phyloP scores from a whole-genome alignment of 1,140 invertebrate genomes.

The Pseudobourletiella spinata region DNA sequence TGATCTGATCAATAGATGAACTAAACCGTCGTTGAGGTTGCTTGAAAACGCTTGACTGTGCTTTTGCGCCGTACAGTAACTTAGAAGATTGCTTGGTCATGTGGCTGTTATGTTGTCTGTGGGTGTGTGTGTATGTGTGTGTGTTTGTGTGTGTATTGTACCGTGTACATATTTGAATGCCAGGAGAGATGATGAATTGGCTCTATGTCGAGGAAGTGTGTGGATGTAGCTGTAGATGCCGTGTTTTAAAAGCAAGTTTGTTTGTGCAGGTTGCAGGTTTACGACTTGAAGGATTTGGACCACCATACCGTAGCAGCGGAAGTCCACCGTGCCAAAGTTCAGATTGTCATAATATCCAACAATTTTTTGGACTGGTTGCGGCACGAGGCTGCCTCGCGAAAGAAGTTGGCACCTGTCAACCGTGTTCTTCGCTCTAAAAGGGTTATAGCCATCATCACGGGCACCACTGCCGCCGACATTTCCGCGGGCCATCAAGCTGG shows the following conservation, averaged over 20 bases:
- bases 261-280: constrained; percentile 22
- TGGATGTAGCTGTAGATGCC: background rate
- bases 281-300: constrained; percentile 32
- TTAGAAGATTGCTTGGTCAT: no score
- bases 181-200: background rate
- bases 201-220: background rate
- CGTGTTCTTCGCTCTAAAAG: constrained; percentile 27
- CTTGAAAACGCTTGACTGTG: no score
- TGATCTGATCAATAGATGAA: no score
- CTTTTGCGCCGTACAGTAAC: no score
- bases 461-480: constrained; percentile 21
- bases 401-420: constrained; percentile 31
- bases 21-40: no score
- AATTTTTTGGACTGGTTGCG: constrained; percentile 31
- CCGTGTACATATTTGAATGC: background rate
- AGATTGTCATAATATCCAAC: constrained; percentile 35
- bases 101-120: background rate
- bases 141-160: background rate
- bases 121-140: background rate
- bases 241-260: background rate
- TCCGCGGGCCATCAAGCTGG: constrained; percentile 23
- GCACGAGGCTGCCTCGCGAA: constrained; percentile 20
- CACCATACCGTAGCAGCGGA: constrained; percentile 19
- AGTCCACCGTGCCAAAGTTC: constrained; percentile 34
- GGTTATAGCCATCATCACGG: constrained; percentile 29